phyloP scores from a whole-genome alignment of 1,140 invertebrate species.

The Caerostris extrusa region DNA sequence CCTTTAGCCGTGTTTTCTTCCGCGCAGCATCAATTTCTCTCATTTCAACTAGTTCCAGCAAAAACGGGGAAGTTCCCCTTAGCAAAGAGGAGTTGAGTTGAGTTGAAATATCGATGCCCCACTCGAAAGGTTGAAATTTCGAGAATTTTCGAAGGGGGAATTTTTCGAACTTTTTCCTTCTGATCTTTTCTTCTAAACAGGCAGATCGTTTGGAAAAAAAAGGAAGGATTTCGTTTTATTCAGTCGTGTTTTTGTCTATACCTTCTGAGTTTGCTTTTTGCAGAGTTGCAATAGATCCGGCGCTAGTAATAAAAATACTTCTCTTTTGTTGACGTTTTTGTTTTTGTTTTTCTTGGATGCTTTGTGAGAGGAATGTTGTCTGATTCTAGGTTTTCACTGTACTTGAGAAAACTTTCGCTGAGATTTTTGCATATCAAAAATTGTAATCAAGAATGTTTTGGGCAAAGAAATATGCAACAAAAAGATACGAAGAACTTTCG shows the following conservation, averaged over 20 bases:
- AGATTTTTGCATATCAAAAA: too few species aligned
- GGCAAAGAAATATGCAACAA: too few species aligned
- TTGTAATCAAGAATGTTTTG: too few species aligned
- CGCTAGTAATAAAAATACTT: background rate
- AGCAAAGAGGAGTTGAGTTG: background rate
- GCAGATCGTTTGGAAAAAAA: background rate
- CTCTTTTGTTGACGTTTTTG: background rate
- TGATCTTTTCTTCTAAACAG: conserved; percentile 21
- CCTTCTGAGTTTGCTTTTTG: background rate
- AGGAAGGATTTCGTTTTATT: conserved; percentile 34
- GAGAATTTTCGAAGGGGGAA: background rate
- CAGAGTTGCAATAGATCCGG: background rate
- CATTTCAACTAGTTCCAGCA: conserved; percentile 42
- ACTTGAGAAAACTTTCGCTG: too few species aligned
- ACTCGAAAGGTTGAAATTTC: conserved; percentile 54
- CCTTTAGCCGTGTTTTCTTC: conserved; percentile 32
- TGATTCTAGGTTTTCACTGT: too few species aligned
- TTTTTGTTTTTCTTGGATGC: too few species aligned
- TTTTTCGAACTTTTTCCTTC: background rate
- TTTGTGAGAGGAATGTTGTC: too few species aligned
- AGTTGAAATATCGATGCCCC: conserved; percentile 40
- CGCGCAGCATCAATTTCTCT: conserved; percentile 44
- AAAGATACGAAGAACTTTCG: too few species aligned
- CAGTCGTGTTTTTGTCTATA: conserved; percentile 9
- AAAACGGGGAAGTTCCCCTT: background rate